Evolutionary conservation across 2,888 invertebrate genomes (phyloP).

Genomic region (Druceiella hillmani): DNA sequence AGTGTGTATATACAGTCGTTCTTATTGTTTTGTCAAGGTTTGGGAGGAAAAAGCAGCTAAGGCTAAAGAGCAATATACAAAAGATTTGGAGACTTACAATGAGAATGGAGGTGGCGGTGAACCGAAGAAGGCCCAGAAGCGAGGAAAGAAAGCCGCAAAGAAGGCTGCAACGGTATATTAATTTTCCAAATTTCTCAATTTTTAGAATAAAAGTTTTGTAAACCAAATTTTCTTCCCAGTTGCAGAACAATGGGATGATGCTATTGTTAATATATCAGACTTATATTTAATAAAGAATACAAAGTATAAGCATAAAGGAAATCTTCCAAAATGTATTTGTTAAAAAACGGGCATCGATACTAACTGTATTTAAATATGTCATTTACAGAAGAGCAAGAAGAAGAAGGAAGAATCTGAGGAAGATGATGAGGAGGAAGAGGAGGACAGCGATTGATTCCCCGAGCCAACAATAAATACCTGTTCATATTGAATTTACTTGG

Average conservation of each 20-base stretch:
- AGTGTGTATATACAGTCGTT: conserved; percentile 8
- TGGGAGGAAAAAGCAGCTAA: conserved; percentile 89
- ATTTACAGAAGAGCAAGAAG: conserved; percentile 46
- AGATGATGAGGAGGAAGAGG: conserved; percentile 58
- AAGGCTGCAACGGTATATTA: conserved; percentile 36
- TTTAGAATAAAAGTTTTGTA: too few species aligned
- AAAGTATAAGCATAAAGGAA: too few species aligned
- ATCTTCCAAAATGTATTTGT: too few species aligned
- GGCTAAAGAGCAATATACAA: conserved; percentile 84
- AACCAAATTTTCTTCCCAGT: too few species aligned
- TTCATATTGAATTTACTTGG: conserved; percentile 53
- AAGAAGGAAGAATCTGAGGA: conserved; percentile 62
- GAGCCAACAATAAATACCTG: conserved; percentile 38
- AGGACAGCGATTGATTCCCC: conserved; percentile 61
- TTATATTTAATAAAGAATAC: conserved; percentile 16
- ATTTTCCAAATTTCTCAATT: conserved; percentile 13
- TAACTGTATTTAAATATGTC: too few species aligned
- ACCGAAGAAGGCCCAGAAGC: conserved; percentile 53
- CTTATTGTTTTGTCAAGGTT: conserved; percentile 50
- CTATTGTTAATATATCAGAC: too few species aligned
- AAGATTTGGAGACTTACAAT: conserved; percentile 86
- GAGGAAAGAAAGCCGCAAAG: conserved; percentile 51
- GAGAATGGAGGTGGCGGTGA: conserved; percentile 66
- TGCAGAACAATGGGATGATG: too few species aligned
- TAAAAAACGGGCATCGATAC: too few species aligned